phyloP scores from a whole-genome alignment of 2,888 invertebrate genomes.

The Coecobrya sp. region DNA sequence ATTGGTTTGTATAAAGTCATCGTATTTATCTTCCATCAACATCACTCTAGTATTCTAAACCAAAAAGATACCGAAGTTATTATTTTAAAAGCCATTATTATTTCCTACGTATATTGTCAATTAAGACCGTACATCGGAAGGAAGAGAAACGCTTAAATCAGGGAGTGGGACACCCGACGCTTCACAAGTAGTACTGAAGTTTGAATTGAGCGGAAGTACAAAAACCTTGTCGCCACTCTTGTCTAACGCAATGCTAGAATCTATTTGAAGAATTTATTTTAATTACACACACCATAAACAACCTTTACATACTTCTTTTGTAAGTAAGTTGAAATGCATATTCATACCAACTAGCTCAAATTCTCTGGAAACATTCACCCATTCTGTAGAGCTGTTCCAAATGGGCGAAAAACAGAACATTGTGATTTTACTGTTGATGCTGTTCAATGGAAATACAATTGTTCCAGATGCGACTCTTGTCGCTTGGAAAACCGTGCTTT shows the following conservation, averaged over 20 bases:
- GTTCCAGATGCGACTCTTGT: neutral
- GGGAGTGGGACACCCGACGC: slow-evolving; percentile 35
- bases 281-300: too few species aligned
- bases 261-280: slow-evolving; percentile 5
- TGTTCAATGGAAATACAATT: neutral
- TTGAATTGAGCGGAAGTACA: neutral
- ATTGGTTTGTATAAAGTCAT: neutral
- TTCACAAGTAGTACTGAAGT: slow-evolving; percentile 22
- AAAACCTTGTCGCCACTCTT: neutral
- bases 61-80: neutral
- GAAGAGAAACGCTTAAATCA: neutral
- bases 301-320: too few species aligned
- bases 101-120: neutral
- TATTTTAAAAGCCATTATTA: neutral
- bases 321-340: neutral
- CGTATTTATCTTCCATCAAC: neutral
- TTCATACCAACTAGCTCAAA: slow-evolving; percentile 19
- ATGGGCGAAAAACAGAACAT: slow-evolving; percentile 65
- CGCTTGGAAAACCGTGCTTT: neutral
- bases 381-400: slow-evolving; percentile 71
- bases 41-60: slow-evolving; percentile 14
- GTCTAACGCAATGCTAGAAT: neutral
- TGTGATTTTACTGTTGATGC: slow-evolving; percentile 7
- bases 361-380: slow-evolving; percentile 60
- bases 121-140: slow-evolving; percentile 26